Evolutionary conservation across 2,113 vertebrate genomes (phyloP).

Genomic region (Pogonocichla stellata): DNA sequence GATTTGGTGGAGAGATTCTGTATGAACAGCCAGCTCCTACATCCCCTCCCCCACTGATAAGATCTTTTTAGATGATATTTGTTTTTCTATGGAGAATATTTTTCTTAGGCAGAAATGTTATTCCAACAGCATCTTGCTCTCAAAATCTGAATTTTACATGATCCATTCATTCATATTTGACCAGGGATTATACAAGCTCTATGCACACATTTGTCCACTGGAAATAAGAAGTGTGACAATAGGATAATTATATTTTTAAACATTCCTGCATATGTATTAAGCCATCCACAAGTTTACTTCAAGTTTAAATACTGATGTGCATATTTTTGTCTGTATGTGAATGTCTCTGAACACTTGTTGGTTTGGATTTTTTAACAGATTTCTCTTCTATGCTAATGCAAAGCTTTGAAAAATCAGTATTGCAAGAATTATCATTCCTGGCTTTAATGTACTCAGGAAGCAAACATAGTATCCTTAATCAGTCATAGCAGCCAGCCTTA

Average conservation of each 20-base stretch:
- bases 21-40: neutral
- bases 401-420: slow-evolving; percentile 21
- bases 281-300: neutral
- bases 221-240: neutral
- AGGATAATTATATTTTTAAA: neutral
- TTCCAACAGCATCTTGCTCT: neutral
- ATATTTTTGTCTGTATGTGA: neutral
- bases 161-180: neutral
- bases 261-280: neutral
- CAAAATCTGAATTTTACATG: neutral
- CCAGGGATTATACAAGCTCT: neutral
- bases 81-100: neutral
- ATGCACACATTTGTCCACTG: neutral
- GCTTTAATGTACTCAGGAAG: neutral
- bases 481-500: neutral
- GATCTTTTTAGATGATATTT: neutral
- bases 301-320: neutral
- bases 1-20: neutral
- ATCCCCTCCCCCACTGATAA: neutral
- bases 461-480: neutral
- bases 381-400: neutral
- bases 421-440: neutral
- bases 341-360: neutral
- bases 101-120: neutral
- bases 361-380: neutral